Percentiles rank a stretch among this genome's conserved stretches.
Evolutionary conservation across 2,113 vertebrate genomes (phyloP).

Genomic region (Cyanoramphus novaezelandiae): DNA sequence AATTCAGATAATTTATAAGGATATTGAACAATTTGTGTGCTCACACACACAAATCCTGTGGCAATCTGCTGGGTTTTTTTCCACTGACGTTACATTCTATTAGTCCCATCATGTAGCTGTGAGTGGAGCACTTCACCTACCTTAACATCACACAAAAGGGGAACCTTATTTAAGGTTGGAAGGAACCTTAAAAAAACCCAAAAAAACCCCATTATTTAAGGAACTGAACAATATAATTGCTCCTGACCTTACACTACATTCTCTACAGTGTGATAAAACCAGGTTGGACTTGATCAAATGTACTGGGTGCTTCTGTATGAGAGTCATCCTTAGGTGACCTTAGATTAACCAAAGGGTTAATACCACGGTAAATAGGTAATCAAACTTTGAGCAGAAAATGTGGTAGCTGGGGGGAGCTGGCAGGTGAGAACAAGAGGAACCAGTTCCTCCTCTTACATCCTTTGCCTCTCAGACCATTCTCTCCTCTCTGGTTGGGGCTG

Average conservation of each 20-base stretch:
- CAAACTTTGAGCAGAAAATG: not conserved
- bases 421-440: not conserved
- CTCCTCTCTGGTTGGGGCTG: not conserved
- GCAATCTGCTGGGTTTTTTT: not conserved
- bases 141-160: not conserved
- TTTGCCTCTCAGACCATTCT: not conserved
- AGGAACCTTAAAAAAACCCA: too few relatives aligned
- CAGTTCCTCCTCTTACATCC: not conserved
- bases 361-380: not conserved
- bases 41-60: not conserved
- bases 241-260: not conserved
- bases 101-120: not conserved
- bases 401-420: not conserved
- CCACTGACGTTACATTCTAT: not conserved
- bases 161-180: not conserved
- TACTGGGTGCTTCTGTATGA: accelerated
- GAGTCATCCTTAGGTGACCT: not conserved
- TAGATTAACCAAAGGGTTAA: not conserved
- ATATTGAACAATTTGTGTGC: not conserved
- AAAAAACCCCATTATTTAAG: not conserved
- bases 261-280: not conserved
- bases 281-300: not conserved
- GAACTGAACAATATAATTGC: not conserved
- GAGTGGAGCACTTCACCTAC: not conserved
- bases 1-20: not conserved